Conservation (phyloP, 2,888 invertebrate genomes). For the Pollenia griseotomentosa region DNA sequence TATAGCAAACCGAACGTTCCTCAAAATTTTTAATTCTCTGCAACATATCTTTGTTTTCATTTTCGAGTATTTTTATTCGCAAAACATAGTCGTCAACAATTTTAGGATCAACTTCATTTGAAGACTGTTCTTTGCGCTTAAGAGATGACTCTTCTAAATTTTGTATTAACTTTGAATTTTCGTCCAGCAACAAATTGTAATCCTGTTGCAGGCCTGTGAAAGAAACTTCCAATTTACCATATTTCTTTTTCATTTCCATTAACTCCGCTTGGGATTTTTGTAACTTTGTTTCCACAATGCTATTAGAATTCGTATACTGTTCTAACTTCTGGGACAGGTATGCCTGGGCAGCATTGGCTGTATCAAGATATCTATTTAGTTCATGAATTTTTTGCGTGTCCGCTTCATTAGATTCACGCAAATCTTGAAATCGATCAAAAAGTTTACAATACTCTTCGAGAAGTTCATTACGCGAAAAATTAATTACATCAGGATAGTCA, state of each 20-base stretch:
- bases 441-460: conserved; percentile 81
- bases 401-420: conserved; percentile 78
- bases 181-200: conserved; percentile 75
- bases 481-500: conserved; percentile 76
- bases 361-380: conserved; percentile 81
- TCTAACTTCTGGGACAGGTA: conserved; percentile 82
- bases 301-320: conserved; percentile 75
- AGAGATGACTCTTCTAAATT: conserved; percentile 72
- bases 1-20: conserved; percentile 77
- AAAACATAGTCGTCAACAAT: conserved; percentile 60
- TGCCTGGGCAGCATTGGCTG: conserved; percentile 79
- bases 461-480: conserved; percentile 79
- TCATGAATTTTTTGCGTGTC: conserved; percentile 82
- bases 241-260: conserved; percentile 77
- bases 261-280: conserved; percentile 76
- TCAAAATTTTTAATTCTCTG: conserved; percentile 80
- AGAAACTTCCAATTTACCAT: conserved; percentile 72
- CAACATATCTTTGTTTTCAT: conserved; percentile 80
- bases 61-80: conserved; percentile 76
- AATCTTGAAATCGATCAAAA: conserved; percentile 77
- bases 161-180: conserved; percentile 66
- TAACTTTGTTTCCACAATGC: conserved; percentile 60
- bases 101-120: conserved; percentile 48
- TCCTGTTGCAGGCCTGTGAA: conserved; percentile 77
- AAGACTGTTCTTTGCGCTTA: conserved; percentile 43